Percentiles rank a stretch among this genome's conserved stretches.
These are phyloP conservation scores for Hylomyscus alleni DNA, from an alignment of 2,797 vertebrate species.

Conservation along the genomic window DNA sequence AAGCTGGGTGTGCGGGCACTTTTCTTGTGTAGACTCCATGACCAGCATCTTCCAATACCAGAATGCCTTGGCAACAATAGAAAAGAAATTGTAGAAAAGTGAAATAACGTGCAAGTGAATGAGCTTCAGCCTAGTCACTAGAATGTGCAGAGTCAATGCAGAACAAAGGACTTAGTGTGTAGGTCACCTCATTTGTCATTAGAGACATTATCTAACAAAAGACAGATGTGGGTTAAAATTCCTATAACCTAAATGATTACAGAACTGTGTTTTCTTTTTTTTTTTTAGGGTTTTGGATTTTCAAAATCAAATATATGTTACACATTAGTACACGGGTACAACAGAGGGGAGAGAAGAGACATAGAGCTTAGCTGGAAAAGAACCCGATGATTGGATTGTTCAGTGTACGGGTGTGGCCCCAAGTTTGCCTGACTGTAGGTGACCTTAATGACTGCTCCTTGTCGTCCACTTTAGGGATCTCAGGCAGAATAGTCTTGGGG, in stretches of 20 bases:
- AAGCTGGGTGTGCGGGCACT: background rate
- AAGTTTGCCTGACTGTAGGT: background rate
- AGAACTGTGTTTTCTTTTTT: background rate
- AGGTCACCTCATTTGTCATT: background rate
- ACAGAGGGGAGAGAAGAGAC: too few species aligned
- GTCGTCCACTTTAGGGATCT: background rate
- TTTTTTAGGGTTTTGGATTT: slow-evolving; percentile 21
- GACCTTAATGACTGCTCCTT: background rate
- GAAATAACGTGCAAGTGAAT: background rate
- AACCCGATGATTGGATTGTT: background rate
- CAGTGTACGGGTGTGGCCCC: background rate
- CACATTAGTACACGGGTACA: background rate
- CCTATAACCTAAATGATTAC: background rate
- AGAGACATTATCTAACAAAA: slow-evolving; percentile 30
- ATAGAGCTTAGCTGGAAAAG: background rate
- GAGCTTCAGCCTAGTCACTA: background rate
- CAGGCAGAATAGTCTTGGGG: background rate
- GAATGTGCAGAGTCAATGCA: background rate
- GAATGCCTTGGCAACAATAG: background rate
- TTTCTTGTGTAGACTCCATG: background rate
- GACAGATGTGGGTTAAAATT: slow-evolving; percentile 7
- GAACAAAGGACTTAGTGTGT: background rate
- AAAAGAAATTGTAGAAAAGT: background rate
- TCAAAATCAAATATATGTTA: slow-evolving; percentile 3
- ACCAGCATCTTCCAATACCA: background rate